Evolutionary conservation across 2,113 vertebrate genomes (phyloP).

Genomic region (Rhinichthys klamathensis): DNA sequence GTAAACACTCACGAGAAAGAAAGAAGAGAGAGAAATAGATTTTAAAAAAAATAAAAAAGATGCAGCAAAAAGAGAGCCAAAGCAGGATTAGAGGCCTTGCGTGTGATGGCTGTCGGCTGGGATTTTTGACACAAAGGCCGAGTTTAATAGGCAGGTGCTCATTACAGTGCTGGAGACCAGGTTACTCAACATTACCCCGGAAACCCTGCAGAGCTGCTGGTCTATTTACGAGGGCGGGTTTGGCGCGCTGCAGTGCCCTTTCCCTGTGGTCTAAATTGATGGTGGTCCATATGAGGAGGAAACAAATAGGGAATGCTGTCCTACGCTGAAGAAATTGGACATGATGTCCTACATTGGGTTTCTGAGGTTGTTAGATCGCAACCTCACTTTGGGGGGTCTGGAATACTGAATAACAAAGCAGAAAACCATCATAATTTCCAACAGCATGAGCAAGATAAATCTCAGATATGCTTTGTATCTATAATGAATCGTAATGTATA

Average conservation of each 20-base stretch:
- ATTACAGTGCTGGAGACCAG: constrained; percentile 51
- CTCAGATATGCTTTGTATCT: neutral
- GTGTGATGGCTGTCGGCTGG: constrained; percentile 47
- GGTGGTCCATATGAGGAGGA: constrained; percentile 52
- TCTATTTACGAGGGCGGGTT: constrained; percentile 53
- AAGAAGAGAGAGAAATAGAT: constrained; percentile 17
- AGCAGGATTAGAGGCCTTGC: constrained; percentile 45
- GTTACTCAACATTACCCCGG: constrained; percentile 48
- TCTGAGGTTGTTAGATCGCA: constrained; percentile 36
- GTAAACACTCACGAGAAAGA: constrained; percentile 35
- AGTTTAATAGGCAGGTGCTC: constrained; percentile 61
- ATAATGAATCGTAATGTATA: constrained; percentile 8
- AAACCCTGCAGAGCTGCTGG: constrained; percentile 42
- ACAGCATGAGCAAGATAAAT: constrained; percentile 11
- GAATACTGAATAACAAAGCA: constrained; percentile 37
- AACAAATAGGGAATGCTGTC: constrained; percentile 41
- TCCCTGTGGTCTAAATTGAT: constrained; percentile 55
- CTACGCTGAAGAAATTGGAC: constrained; percentile 16
- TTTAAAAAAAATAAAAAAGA: neutral
- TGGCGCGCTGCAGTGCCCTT: constrained; percentile 41
- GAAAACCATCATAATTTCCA: neutral
- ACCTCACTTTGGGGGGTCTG: neutral
- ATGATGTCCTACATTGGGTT: constrained; percentile 31
- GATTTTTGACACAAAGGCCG: constrained; percentile 50
- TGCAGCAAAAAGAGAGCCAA: constrained; percentile 18